These are phyloP conservation scores for Osedax frankpressi DNA, from an alignment of 2,888 invertebrate genomes.

Conservation along the genomic window DNA sequence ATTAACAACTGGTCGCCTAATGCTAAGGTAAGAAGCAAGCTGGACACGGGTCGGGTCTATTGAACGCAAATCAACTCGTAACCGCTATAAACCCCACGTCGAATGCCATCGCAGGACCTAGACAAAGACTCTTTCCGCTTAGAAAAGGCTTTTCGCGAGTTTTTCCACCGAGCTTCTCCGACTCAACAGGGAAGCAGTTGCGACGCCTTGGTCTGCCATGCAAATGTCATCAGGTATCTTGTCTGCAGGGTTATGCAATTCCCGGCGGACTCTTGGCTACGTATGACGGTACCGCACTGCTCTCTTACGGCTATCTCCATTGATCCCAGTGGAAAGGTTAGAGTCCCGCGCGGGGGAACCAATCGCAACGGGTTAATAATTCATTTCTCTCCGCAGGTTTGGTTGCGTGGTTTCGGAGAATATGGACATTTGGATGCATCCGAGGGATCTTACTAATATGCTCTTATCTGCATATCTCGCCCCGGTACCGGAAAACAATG, in stretches of 20 bases:
- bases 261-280: background rate
- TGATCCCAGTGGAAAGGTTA: background rate
- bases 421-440: background rate
- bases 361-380: background rate
- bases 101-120: background rate
- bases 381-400: background rate
- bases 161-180: background rate
- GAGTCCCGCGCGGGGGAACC: background rate
- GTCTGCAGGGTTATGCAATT: background rate
- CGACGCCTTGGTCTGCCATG: background rate
- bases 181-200: background rate
- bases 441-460: too few relatives aligned
- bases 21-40: background rate
- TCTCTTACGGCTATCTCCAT: background rate
- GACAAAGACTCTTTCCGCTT: background rate
- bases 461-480: too few relatives aligned
- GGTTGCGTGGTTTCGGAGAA: background rate
- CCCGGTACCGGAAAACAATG: too few relatives aligned
- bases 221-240: background rate
- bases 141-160: background rate
- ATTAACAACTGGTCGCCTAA: background rate
- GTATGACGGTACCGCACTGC: background rate
- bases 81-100: background rate
- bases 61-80: too few relatives aligned
- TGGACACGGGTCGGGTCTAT: too few relatives aligned